These are phyloP conservation scores for Aleiodes leptofemur DNA, from an alignment of 2,888 invertebrate genomes.

Conservation along the genomic window DNA sequence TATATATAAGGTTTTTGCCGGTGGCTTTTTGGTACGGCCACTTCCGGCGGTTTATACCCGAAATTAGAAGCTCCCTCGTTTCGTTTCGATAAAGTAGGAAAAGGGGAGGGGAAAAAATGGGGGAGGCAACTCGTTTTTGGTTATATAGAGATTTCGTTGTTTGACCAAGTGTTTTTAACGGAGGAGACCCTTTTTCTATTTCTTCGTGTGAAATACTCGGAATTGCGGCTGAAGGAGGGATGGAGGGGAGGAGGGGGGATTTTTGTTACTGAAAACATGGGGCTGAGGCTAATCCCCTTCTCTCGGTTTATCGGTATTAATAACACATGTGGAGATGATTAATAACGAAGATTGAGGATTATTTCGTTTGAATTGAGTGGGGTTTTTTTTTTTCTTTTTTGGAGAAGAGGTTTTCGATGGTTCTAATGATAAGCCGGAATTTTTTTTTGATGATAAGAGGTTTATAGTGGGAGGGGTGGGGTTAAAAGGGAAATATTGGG, in stretches of 20 bases:
- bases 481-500: too few relatives aligned
- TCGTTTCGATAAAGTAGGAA: conserved; percentile 63
- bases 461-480: too few relatives aligned
- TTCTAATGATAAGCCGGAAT: neutral
- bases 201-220: conserved; percentile 23
- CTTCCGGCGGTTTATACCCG: conserved; percentile 68
- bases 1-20: conserved; percentile 17
- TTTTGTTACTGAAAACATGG: conserved; percentile 9
- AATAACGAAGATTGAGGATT: too few relatives aligned
- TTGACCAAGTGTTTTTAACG: conserved; percentile 46
- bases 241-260: neutral
- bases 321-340: too few relatives aligned
- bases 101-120: neutral
- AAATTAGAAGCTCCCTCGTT: conserved; percentile 66
- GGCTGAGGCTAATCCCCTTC: conserved; percentile 9
- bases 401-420: neutral
- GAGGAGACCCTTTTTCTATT: neutral
- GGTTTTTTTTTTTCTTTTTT: too few relatives aligned
- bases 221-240: neutral
- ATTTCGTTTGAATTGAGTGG: too few relatives aligned
- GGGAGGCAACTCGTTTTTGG: conserved; percentile 24
- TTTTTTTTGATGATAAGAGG: too few relatives aligned
- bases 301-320: neutral
- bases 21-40: conserved; percentile 56
- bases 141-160: conserved; percentile 45